phyloP scores from a whole-genome alignment of 2,797 vertebrate species.

The Acrossocheilus wenchowensis region DNA sequence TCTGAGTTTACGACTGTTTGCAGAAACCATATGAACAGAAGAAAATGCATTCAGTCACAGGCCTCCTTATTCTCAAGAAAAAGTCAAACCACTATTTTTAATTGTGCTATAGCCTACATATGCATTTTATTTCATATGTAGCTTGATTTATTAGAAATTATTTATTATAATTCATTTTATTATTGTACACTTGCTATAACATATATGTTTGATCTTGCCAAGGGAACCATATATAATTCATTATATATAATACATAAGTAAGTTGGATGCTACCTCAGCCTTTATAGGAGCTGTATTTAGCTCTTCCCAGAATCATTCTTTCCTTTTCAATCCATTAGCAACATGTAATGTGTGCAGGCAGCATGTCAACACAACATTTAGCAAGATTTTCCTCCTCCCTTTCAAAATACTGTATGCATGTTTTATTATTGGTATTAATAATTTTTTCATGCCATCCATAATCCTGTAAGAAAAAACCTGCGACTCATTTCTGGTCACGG shows the following conservation, averaged over 20 bases:
- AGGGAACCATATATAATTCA: neutral
- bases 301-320: neutral
- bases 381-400: neutral
- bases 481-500: neutral
- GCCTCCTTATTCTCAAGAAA: neutral
- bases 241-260: neutral
- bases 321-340: neutral
- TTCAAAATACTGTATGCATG: neutral
- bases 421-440: neutral
- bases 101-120: neutral
- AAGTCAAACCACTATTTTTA: neutral
- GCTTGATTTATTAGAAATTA: neutral
- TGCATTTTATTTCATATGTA: neutral
- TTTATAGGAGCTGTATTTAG: neutral
- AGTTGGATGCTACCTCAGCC: neutral
- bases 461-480: neutral
- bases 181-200: neutral
- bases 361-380: neutral
- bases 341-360: neutral
- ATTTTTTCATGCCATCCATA: neutral
- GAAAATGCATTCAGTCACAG: neutral
- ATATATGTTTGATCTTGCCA: neutral
- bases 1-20: neutral
- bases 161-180: neutral
- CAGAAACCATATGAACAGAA: neutral